These are phyloP conservation scores for Petrolisthes cinctipes DNA, from an alignment of 2,888 invertebrate species.

Conservation along the genomic window DNA sequence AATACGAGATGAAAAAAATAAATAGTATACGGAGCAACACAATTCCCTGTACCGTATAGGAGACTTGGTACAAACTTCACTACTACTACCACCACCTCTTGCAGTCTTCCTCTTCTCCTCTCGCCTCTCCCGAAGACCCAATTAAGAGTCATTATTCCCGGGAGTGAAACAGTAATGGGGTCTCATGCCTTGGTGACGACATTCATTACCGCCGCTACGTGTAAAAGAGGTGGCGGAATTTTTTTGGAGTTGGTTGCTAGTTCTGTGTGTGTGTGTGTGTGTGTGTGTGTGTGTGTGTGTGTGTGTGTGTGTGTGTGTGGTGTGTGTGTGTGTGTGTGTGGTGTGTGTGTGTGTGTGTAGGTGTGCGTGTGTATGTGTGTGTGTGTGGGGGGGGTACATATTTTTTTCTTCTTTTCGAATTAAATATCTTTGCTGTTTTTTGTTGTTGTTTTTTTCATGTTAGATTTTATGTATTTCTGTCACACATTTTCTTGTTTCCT, in stretches of 20 bases:
- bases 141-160: slow-evolving; percentile 38
- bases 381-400: background rate
- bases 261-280: background rate
- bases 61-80: background rate
- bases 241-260: background rate
- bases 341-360: background rate
- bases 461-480: no score
- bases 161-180: slow-evolving; percentile 35
- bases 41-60: no score
- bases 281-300: slow-evolving; percentile 20
- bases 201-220: background rate
- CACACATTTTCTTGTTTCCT: no score
- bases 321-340: no score
- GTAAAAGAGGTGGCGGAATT: background rate
- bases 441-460: background rate
- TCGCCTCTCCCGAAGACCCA: slow-evolving; percentile 23
- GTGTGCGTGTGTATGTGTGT: background rate
- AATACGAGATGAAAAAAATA: no score
- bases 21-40: no score
- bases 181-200: slow-evolving; percentile 27
- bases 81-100: background rate
- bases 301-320: slow-evolving; percentile 18
- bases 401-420: no score
- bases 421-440: no score
- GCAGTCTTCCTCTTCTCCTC: background rate